Base-by-base conservation (phyloP, 2,888 invertebrate species). In the Entomobrya proxima region DNA sequence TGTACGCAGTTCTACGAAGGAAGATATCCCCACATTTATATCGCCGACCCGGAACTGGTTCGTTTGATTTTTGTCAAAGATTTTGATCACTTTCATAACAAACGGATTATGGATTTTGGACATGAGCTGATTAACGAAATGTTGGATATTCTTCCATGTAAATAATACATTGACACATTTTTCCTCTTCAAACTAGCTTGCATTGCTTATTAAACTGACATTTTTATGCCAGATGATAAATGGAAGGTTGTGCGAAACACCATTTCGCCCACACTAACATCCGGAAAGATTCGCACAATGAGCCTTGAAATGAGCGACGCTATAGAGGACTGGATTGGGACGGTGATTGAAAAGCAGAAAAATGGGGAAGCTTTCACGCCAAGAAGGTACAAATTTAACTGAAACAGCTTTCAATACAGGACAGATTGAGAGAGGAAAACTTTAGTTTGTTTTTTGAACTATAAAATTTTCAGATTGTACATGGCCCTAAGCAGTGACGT, bases 81-180 rank as follows among this genome's bases (percentile, higher is more conserved):
- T 47, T 88, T 88, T 61, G 88, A 87, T 37, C 85, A 88, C 50
- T 88, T 88, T 44, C 85, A 86, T 15, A 76, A 88, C n/a, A 87
- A 79, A 52, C 30, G 87, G 40, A 75, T 78, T 18, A 1, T 64
- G 35, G 75, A 88, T 55, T 85, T 78, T 37, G 86, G 86, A 2
- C 87, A 86, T 35, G 76, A 77, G 0, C 44, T 87, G 5, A 69
- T 87, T n/a, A 86, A 86, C 83, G 88, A 88, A 58, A 82, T 87
- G 86, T 78, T 86, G 86, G 88, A 88, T 58, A n/a, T 82, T 40
- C 80, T 87, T 7, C 87, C 88, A 24, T 77, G 87, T 88, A 80
- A 75, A 18, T 82, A 40, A 61, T 21, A n/a, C 11, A 52, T 32
- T 72, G 50, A 15, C 44, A 44, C 11, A 69, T 18, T 21, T 40